phyloP scores from a whole-genome alignment of 2,888 invertebrate genomes.

The Tinea pellionella region DNA sequence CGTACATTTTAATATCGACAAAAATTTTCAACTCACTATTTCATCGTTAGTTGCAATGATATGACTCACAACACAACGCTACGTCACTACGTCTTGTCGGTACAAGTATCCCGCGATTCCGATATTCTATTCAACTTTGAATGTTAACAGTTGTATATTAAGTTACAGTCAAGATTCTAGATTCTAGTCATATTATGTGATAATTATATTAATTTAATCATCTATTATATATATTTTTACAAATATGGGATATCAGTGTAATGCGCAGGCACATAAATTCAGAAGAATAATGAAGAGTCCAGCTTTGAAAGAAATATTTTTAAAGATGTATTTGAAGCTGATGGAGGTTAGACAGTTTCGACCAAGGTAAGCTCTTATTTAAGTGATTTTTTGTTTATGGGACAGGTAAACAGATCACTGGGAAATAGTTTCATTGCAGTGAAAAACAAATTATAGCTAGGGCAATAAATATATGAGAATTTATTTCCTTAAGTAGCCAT shows the following conservation, averaged over 20 bases:
- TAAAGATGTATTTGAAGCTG: not conserved
- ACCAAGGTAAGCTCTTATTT: not conserved
- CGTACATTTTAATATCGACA: too few species aligned
- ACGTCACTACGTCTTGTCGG: constrained; percentile 9
- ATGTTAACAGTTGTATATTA: not conserved
- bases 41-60: too few species aligned
- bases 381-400: not conserved
- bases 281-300: not conserved
- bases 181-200: constrained; percentile 14
- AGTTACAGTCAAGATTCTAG: too few species aligned
- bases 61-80: not conserved
- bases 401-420: too few species aligned
- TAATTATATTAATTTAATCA: constrained; percentile 17
- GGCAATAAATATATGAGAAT: too few species aligned
- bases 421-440: too few species aligned
- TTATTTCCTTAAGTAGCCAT: too few species aligned
- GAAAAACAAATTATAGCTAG: too few species aligned
- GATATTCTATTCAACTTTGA: too few species aligned
- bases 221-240: constrained; percentile 10
- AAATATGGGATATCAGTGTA: constrained; percentile 28
- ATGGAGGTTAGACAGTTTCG: not conserved
- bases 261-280: constrained; percentile 19
- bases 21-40: too few species aligned
- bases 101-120: not conserved
- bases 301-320: not conserved